A percentile compares a stretch with the other conserved stretches of the same genome.
These are phyloP conservation scores for Semibalanus balanoides DNA, from an alignment of 1,140 invertebrate genomes.

Conservation along the genomic window DNA sequence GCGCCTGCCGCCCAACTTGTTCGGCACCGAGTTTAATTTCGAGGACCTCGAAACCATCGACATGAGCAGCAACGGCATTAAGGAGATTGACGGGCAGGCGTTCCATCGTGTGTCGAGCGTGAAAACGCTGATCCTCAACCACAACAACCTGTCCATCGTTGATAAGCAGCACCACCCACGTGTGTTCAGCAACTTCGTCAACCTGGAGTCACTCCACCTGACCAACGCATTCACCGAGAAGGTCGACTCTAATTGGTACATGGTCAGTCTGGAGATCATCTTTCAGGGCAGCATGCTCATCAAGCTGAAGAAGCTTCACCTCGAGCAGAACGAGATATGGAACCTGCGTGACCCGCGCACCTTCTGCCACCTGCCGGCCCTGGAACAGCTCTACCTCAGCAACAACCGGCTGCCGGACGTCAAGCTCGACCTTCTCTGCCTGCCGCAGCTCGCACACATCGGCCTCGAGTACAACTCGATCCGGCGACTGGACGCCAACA, in stretches of 20 bases:
- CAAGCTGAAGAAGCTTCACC: conserved; percentile 50
- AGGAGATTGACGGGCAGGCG: conserved; percentile 54
- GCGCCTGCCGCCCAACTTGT: conserved; percentile 52
- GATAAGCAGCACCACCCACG: conserved; percentile 49
- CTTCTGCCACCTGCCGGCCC: conserved; percentile 51
- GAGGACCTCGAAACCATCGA: conserved; percentile 48
- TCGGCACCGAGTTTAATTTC: conserved; percentile 46
- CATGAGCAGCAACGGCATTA: conserved; percentile 60
- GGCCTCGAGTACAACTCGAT: conserved; percentile 57
- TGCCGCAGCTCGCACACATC: conserved; percentile 48
- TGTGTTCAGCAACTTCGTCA: conserved; percentile 61
- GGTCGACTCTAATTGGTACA: conserved; percentile 22
- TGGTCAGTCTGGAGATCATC: conserved; percentile 45
- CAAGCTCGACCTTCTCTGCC: conserved; percentile 47
- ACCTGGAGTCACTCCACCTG: conserved; percentile 52
- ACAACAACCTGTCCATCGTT: conserved; percentile 52
- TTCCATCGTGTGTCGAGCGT: conserved; percentile 59
- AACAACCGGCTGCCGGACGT: conserved; percentile 45
- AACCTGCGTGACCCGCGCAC: conserved; percentile 45
- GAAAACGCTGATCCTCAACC: conserved; percentile 52
- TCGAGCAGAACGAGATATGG: conserved; percentile 61
- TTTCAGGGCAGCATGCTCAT: conserved; percentile 51
- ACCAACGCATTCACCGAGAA: conserved; percentile 56
- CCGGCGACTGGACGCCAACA: conserved; percentile 37
- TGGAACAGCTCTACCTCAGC: conserved; percentile 52